phyloP scores from a whole-genome alignment of 1,140 invertebrate genomes.

The Aphidius gifuensis region DNA sequence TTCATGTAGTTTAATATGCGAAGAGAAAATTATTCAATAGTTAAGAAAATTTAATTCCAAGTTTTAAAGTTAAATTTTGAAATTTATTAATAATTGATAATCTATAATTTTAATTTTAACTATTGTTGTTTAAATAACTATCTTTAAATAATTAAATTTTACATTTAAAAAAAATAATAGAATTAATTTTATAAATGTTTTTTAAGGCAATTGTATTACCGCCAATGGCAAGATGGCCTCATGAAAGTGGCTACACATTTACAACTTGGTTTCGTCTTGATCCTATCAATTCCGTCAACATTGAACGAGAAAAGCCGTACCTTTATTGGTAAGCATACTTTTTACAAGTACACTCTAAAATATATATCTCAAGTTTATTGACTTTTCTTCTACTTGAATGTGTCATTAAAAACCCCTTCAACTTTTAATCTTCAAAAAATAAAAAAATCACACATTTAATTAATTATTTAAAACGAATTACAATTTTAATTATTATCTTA shows the following conservation, averaged over 20 bases:
- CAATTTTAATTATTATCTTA: conserved; percentile 10
- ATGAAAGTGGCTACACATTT: conserved; percentile 99
- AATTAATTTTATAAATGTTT: conserved; percentile 21
- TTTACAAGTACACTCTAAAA: conserved; percentile 28
- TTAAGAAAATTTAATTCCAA: no score
- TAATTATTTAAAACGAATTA: no score
- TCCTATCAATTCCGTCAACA: conserved; percentile 97
- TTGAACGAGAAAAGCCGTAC: conserved; percentile 97
- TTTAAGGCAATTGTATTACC: conserved; percentile 93
- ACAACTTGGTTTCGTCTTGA: conserved; percentile 98
- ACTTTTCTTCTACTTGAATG: background rate
- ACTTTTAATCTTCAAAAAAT: background rate
- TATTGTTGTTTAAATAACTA: no score
- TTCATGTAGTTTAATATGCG: no score
- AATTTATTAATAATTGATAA: no score
- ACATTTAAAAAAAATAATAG: background rate
- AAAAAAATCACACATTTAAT: background rate
- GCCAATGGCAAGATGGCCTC: conserved; percentile 95
- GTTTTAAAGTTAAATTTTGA: no score
- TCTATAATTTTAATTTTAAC: no score
- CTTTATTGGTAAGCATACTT: conserved; percentile 83
- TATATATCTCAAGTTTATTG: conserved; percentile 7
- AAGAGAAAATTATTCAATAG: no score
- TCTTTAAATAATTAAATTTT: no score
- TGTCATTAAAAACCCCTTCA: background rate